Evolutionary conservation across 2,797 vertebrate species (phyloP).

Genomic region (Menidia menidia): DNA sequence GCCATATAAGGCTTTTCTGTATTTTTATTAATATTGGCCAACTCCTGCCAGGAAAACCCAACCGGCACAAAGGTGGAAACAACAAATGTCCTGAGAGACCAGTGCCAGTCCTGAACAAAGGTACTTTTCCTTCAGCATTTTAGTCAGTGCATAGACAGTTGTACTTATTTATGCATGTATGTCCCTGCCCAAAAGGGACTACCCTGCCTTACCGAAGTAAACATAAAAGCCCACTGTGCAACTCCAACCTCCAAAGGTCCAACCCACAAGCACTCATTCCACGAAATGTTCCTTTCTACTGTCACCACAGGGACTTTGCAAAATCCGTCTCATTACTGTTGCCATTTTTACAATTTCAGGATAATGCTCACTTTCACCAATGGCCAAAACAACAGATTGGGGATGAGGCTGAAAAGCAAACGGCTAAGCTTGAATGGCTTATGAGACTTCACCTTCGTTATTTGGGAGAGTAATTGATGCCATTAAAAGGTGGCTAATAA

Average conservation of each 20-base stretch:
- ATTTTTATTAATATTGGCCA: conserved; percentile 21
- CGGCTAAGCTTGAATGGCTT: conserved; percentile 18
- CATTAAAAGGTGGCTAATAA: conserved; percentile 57
- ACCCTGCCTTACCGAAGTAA: conserved; percentile 53
- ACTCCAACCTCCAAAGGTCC: conserved; percentile 29
- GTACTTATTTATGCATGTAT: conserved; percentile 43
- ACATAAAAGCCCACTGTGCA: conserved; percentile 60
- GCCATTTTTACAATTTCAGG: conserved; percentile 56
- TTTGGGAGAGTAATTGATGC: conserved; percentile 55
- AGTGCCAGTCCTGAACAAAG: conserved; percentile 48
- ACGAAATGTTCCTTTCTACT: conserved; percentile 38
- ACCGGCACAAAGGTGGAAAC: conserved; percentile 35
- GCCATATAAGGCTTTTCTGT: conserved; percentile 19
- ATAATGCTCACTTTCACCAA: conserved; percentile 32
- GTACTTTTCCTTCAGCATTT: conserved; percentile 33
- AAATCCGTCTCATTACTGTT: conserved; percentile 52
- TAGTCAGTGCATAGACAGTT: conserved; percentile 1
- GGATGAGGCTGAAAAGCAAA: conserved; percentile 17
- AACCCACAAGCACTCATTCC: conserved; percentile 58
- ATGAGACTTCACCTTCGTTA: conserved; percentile 18
- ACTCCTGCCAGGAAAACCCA: conserved; percentile 41
- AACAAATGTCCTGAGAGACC: conserved; percentile 38
- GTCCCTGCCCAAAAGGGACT: conserved; percentile 33
- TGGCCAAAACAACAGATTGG: conserved; percentile 36
- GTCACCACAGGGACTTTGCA: conserved; percentile 51